Evolutionary conservation across 2,888 invertebrate species (phyloP), one percentile per base, ranked within the genome.

Genomic region (Meliscaeva auricollis): DNA sequence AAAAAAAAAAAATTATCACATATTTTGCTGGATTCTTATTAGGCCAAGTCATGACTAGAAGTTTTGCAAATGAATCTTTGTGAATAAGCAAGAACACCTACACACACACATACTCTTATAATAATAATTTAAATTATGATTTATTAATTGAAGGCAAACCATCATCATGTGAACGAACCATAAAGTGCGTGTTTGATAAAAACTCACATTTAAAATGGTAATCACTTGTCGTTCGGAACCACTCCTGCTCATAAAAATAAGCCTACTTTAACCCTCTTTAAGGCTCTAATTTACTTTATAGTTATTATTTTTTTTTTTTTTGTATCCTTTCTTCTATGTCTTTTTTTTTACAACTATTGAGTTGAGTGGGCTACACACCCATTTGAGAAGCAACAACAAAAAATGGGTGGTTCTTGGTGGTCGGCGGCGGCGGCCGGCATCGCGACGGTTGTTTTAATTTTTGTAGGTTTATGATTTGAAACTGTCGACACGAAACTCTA

Each of bases 401-500:
- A n/a, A n/a, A n/a, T n/a, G n/a, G 26, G 2, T 26, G 26, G 26
- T 26, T 26, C 3, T 26, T 26, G 26, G 2, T 26, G n/a, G n/a
- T n/a, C n/a, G n/a, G n/a, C n/a, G n/a, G n/a, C n/a, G n/a, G n/a
- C n/a, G n/a, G n/a, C n/a, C n/a, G n/a, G n/a, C n/a, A n/a, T n/a
- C n/a, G n/a, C n/a, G n/a, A n/a, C n/a, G n/a, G n/a, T n/a, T n/a
- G n/a, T n/a, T n/a, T n/a, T n/a, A n/a, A n/a, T n/a, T n/a, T 26
- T 26, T 26, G 13, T 9, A 7, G 17, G 35, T 20, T 58, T 58
- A 13, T 38, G 58, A 58, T 38, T 58, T 58, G 20, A 58, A 58
- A 35, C 58, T 58, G 58, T 58, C 38, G 58, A 35, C 58, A 58
- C 58, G 58, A 58, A 38, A 58, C 17, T 20, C 58, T n/a, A n/a